phyloP scores from a whole-genome alignment of 2,888 invertebrate genomes.

The Microdon myrmicae region DNA sequence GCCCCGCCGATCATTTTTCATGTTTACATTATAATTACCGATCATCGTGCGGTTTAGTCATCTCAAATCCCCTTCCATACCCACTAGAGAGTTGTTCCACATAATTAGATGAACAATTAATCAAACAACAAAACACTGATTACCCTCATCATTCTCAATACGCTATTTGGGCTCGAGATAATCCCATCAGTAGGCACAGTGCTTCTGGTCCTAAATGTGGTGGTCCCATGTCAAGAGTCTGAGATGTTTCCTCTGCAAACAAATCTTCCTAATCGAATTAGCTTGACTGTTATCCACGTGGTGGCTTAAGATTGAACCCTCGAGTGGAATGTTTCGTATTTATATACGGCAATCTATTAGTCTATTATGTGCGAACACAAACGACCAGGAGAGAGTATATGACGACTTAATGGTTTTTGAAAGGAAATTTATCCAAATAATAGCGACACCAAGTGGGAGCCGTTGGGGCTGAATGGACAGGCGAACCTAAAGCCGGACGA shows the following conservation, averaged over 20 bases:
- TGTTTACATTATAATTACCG: constrained; percentile 24
- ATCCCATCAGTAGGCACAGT: background rate
- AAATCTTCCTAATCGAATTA: constrained; percentile 27
- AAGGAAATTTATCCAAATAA: constrained; percentile 25
- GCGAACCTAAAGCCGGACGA: constrained; percentile 48
- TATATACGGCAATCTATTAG: no score
- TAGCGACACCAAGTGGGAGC: background rate
- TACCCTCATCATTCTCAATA: constrained; percentile 29
- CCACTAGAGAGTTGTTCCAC: constrained; percentile 21
- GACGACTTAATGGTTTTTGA: constrained; percentile 29
- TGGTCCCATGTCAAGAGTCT: constrained; percentile 6
- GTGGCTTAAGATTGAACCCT: constrained; percentile 12
- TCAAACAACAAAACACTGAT: constrained; percentile 34
- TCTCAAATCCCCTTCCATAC: background rate
- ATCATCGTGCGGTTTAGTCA: constrained; percentile 5
- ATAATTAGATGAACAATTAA: constrained; percentile 35
- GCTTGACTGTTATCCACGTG: constrained; percentile 25
- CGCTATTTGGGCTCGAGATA: constrained; percentile 8
- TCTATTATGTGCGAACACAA: constrained; percentile 1
- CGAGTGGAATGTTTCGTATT: constrained; percentile 16
- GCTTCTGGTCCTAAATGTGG: background rate
- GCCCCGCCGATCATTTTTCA: constrained; percentile 21
- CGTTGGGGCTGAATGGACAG: constrained; percentile 20
- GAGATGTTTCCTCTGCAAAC: constrained; percentile 2
- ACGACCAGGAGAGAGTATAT: background rate